phyloP scores from a whole-genome alignment of 1,140 invertebrate species.

The Cydia fagiglandana region DNA sequence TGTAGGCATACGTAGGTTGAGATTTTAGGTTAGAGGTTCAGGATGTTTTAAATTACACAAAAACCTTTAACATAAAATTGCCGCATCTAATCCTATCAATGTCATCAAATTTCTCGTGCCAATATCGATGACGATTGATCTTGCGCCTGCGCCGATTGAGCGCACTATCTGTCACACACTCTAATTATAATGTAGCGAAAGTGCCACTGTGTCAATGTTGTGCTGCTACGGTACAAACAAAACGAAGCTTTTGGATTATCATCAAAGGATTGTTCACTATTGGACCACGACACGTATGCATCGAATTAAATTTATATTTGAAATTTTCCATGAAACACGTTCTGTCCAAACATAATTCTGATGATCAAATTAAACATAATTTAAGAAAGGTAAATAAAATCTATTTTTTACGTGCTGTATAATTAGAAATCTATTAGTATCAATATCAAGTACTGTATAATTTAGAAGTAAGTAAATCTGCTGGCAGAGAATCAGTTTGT shows the following conservation, averaged over 20 bases:
- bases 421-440: neutral
- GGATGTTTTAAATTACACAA: neutral
- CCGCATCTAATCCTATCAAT: slow-evolving; percentile 30
- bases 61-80: slow-evolving; percentile 37
- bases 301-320: neutral
- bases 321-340: neutral
- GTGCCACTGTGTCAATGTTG: slow-evolving; percentile 60
- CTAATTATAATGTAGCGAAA: slow-evolving; percentile 49
- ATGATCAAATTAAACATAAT: too few species aligned
- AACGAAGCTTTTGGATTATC: slow-evolving; percentile 37
- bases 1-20: too few species aligned
- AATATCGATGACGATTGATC: slow-evolving; percentile 48
- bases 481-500: neutral
- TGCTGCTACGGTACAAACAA: slow-evolving; percentile 41
- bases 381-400: neutral
- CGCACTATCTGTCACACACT: slow-evolving; percentile 33
- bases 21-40: too few species aligned
- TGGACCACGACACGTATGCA: slow-evolving; percentile 20
- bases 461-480: too few species aligned
- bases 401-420: neutral
- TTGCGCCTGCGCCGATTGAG: slow-evolving; percentile 38
- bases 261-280: slow-evolving; percentile 33
- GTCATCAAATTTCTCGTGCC: slow-evolving; percentile 38
- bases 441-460: too few species aligned
- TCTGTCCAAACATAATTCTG: neutral